Evolutionary conservation across 2,797 vertebrate genomes (phyloP), one percentile per base, ranked within the genome.

Genomic region (Chelmon rostratus): DNA sequence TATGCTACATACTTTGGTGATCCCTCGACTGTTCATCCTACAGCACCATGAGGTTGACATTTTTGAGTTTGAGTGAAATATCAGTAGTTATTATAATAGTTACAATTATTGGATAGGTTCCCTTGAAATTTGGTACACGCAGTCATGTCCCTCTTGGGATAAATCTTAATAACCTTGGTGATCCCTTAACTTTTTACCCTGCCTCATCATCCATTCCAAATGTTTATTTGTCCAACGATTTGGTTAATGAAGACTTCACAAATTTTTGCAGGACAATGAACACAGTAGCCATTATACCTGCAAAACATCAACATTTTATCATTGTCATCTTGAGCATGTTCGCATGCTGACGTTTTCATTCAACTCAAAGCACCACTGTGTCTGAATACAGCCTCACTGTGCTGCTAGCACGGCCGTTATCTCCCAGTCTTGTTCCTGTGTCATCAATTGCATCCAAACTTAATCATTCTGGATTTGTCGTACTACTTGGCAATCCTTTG

Each of bases 401-500:
- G 18, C 28, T 16, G 40, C 50, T 25, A 10, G 40, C 40, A 0
- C 21, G 38, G 38, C 49, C 63, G 8, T 21, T 15, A 12, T 28
- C 25, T 38, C 11, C 25, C 47, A 21, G 47, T 37, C 10, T 58
- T 49, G 3, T 46, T 47, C 28, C 31, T 59, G 42, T 38, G 53
- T 46, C 23, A 62, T 56, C 52, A 18, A 35, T 56, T 46, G 8
- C n/a, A 54, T 46, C 28, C 21, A 56, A 2, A 50, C 46, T 64
- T 54, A 10, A 65, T 81, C 4, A 16, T 56, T 64, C 28, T 40
- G 28, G 25, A 40, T 59, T 70, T 63, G 28, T 56, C 31, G 23
- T 54, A 50, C 66, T n/a, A 18, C 25, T 69, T 62, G 61, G 62
- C 37, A 53, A 5, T 46, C 18, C 18, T 19, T 66, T 81, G 19